These are phyloP conservation scores for Conger conger DNA, from an alignment of 2,113 vertebrate genomes.

Conservation along the genomic window DNA sequence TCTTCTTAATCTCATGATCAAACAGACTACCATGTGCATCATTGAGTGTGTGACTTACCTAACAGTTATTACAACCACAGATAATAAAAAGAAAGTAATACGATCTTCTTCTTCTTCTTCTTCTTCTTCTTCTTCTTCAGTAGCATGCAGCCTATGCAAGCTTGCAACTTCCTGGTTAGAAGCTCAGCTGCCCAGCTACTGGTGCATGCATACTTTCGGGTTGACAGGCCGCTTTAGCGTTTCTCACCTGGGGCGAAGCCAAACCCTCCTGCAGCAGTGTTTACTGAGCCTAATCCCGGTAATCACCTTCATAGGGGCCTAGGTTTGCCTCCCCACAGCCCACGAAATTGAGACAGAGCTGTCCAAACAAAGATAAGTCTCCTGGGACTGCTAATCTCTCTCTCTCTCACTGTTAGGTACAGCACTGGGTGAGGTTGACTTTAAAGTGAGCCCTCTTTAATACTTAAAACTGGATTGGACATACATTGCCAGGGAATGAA, in stretches of 20 bases:
- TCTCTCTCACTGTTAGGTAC: not conserved
- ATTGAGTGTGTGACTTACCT: too few relatives aligned
- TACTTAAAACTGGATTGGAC: not conserved
- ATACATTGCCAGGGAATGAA: not conserved
- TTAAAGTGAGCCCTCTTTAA: not conserved
- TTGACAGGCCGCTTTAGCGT: not conserved
- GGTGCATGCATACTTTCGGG: not conserved
- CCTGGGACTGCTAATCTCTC: constrained; percentile 1
- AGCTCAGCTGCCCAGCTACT: not conserved
- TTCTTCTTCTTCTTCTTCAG: too few relatives aligned
- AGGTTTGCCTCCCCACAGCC: not conserved
- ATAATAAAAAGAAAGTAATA: too few relatives aligned
- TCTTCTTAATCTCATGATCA: too few relatives aligned
- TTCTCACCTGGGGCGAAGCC: not conserved
- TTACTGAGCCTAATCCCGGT: constrained; percentile 14
- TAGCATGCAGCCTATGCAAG: not conserved
- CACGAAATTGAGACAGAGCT: constrained; percentile 12
- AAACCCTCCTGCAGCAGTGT: not conserved
- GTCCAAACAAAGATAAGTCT: constrained; percentile 26
- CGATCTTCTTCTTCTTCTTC: too few relatives aligned
- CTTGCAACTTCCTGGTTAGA: not conserved
- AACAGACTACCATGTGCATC: too few relatives aligned
- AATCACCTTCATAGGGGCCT: constrained; percentile 11
- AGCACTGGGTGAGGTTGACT: not conserved
- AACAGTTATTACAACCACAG: too few relatives aligned